A percentile compares a stretch with the other conserved stretches of the same genome.
Conservation (phyloP, 2,113 vertebrate genomes). For the Scytalopus superciliaris region DNA sequence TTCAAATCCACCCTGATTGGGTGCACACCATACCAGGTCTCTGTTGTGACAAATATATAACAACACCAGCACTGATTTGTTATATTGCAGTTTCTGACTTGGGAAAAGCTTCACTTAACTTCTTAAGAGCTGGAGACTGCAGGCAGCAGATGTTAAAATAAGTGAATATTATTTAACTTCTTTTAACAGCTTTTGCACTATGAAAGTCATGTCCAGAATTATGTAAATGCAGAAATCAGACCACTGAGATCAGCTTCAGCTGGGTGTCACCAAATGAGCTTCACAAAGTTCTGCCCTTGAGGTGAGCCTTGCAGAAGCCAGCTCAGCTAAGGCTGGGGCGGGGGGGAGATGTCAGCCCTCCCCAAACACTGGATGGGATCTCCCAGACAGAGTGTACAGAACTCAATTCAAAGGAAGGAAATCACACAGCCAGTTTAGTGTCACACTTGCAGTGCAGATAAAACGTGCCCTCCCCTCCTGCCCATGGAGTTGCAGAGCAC, state of each 20-base stretch:
- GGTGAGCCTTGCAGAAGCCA: not conserved
- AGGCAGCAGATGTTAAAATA: not conserved
- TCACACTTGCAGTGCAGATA: not conserved
- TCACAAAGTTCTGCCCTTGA: not conserved
- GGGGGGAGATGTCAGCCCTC: not conserved
- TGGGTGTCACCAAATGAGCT: not conserved
- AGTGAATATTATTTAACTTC: not conserved
- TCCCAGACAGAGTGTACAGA: accelerated
- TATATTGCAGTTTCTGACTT: not conserved
- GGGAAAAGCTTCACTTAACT: not conserved
- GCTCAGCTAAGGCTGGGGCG: not conserved
- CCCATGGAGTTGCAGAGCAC: not conserved
- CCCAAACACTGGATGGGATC: not conserved
- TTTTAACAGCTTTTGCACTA: not conserved
- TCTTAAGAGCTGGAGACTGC: not conserved
- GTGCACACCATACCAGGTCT: accelerated
- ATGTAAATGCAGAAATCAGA: not conserved
- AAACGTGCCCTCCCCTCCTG: not conserved
- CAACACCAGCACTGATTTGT: not conserved
- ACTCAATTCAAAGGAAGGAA: not conserved
- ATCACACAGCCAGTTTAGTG: not conserved
- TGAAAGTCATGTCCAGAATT: not conserved
- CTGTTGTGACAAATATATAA: not conserved
- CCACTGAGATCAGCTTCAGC: not conserved
- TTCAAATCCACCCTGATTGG: not conserved